These are phyloP conservation scores for Oplegnathus fasciatus DNA, from an alignment of 2,113 vertebrate genomes.

Conservation along the genomic window DNA sequence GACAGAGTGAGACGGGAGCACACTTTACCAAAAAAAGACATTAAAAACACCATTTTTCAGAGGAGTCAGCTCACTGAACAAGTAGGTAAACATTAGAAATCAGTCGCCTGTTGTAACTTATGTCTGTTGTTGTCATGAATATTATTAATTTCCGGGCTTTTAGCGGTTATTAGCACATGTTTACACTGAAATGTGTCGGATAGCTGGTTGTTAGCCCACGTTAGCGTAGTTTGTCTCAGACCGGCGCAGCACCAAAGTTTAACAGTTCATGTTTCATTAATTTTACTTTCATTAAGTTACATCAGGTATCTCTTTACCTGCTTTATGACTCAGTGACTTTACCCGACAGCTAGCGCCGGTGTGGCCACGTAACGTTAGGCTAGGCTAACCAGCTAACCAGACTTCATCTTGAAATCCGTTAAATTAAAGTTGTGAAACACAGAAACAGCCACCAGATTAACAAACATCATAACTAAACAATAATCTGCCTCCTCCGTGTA, in stretches of 20 bases:
- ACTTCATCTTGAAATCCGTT: too few species aligned
- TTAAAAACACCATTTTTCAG: background rate
- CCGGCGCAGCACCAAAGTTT: background rate
- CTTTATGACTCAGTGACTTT: background rate
- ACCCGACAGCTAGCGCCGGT: background rate
- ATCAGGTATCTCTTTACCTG: too few species aligned
- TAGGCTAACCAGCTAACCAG: background rate
- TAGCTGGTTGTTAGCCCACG: background rate
- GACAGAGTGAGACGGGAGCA: background rate
- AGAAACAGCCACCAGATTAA: background rate
- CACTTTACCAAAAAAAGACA: fast-evolving
- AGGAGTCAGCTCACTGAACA: background rate
- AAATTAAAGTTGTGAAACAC: background rate
- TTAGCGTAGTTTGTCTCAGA: background rate
- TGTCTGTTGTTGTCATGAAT: background rate
- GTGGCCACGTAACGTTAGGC: background rate
- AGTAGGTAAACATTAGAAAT: background rate
- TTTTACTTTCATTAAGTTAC: fast-evolving
- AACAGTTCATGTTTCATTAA: fast-evolving
- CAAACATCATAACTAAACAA: background rate
- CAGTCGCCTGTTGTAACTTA: fast-evolving
- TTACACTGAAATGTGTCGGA: background rate
- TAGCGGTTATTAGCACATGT: background rate
- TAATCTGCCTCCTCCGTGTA: background rate
- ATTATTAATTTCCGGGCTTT: fast-evolving